A percentile compares a stretch with the other conserved stretches of the same genome.
Evolutionary conservation across 2,888 invertebrate genomes (phyloP).

Genomic region (Dysmachus trigonus): DNA sequence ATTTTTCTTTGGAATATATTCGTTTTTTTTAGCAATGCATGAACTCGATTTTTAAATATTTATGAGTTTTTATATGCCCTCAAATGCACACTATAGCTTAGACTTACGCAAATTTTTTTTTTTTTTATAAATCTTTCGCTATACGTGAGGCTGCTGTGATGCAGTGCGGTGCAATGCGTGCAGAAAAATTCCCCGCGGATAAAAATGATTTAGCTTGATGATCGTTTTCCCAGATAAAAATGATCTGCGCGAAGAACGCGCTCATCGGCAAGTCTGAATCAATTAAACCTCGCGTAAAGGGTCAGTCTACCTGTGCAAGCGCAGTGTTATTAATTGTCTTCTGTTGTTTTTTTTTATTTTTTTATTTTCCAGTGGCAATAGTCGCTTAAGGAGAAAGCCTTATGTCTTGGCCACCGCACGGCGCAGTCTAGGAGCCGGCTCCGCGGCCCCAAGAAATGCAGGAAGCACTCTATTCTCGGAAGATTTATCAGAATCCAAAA

Average conservation of each 20-base stretch:
- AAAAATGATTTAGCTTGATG: neutral
- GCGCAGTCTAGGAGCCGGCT: neutral
- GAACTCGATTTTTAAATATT: conserved; percentile 14
- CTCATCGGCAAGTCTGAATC: neutral
- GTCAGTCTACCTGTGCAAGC: neutral
- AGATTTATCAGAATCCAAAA: neutral
- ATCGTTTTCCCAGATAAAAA: neutral
- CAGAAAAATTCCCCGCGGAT: neutral
- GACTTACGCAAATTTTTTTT: neutral
- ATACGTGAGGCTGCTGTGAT: neutral
- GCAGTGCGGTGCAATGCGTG: neutral
- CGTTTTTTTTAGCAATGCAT: neutral
- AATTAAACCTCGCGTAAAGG: neutral
- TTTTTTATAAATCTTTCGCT: neutral
- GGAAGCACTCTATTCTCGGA: neutral
- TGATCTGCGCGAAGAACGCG: neutral
- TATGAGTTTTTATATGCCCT: conserved; percentile 4
- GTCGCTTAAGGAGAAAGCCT: neutral
- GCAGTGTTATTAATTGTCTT: neutral
- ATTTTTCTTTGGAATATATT: neutral
- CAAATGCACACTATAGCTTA: neutral
- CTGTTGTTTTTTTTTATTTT: no score
- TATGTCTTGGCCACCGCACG: neutral
- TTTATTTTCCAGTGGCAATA: neutral
- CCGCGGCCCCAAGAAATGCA: neutral